Evolutionary conservation across 35 echinoderm and acorn worm genomes (phyloP), one percentile per base, ranked within the genome.

Genomic region (Ophiothrix spiculata): DNA sequence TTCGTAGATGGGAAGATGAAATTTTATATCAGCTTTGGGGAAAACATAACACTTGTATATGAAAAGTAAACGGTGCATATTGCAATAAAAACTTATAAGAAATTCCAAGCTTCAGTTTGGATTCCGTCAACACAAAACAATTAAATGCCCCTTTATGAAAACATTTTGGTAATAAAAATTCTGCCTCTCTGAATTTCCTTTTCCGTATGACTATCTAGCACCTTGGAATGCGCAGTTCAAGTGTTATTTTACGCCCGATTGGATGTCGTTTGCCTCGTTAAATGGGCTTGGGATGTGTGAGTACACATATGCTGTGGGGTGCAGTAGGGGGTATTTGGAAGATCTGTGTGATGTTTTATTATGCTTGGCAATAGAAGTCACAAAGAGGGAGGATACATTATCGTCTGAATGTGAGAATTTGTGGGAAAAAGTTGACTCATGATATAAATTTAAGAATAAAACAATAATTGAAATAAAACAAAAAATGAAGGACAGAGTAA

Each of bases 121-220:
- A 69, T 2, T 69, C 60, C 17, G 60, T 69, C 60, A 69, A 69
- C 60, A 69, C 60, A 69, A 69, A 69, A 69, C 60, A 69, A 69
- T 69, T 69, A 69, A 69, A 69, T 69, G 60, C 60, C 60, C 60
- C 60, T 69, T 69, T 69, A 69, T 69, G 60, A 69, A 69, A 69
- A 69, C 60, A 69, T 15, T 28, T 69, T 15, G 23, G 60, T 69
- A 69, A 69, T 69, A 69, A 69, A 69, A 69, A 69, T 69, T 69
- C 60, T 12, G 60, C 60, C 60, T 28, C 16, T 69, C 60, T 69
- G 60, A 69, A 69, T 69, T 69, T 69, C 60, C 60, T 15, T 69
- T 69, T 69, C 60, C 60, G 17, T 69, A 25, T 69, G 60, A 15
- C 4, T 69, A n/a, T 28, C 4, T 2, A 28, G 60, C 60, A 69